Conservation (phyloP, 2,888 invertebrate genomes). For the Coleophora deauratella region DNA sequence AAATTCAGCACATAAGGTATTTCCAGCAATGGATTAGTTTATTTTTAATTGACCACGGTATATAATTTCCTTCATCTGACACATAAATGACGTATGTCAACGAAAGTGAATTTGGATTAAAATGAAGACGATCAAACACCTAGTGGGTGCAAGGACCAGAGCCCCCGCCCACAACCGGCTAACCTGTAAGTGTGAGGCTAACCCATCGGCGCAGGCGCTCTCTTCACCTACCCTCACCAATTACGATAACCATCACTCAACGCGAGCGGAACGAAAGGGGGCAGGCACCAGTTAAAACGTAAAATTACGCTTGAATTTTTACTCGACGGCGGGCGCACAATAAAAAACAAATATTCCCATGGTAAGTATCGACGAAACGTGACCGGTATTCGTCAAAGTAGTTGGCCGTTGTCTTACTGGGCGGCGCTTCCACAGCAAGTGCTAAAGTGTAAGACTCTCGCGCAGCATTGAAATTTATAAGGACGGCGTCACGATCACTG, state of each 20-base stretch:
- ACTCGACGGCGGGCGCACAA: conserved; percentile 63
- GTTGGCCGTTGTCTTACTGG: conserved; percentile 67
- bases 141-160: conserved; percentile 22
- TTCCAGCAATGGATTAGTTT: no score
- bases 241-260: conserved; percentile 74
- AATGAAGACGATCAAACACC: no score
- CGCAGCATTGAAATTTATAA: conserved; percentile 61
- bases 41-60: no score
- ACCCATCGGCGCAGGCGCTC: conserved; percentile 39
- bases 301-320: conserved; percentile 73
- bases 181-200: conserved; percentile 14
- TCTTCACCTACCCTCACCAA: conserved; percentile 67
- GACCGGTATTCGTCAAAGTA: conserved; percentile 73
- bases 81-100: no score
- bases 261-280: conserved; percentile 73
- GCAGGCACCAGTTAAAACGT: conserved; percentile 71
- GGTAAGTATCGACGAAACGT: conserved; percentile 71
- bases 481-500: conserved; percentile 65
- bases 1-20: no score
- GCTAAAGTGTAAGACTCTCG: conserved; percentile 69
- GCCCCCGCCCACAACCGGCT: no score
- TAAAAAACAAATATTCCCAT: conserved; percentile 75
- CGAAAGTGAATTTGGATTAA: no score
- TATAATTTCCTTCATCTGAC: no score
- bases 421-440: conserved; percentile 60